Conservation (phyloP, 2,113 vertebrate species). For the Pseudorasbora parva region DNA sequence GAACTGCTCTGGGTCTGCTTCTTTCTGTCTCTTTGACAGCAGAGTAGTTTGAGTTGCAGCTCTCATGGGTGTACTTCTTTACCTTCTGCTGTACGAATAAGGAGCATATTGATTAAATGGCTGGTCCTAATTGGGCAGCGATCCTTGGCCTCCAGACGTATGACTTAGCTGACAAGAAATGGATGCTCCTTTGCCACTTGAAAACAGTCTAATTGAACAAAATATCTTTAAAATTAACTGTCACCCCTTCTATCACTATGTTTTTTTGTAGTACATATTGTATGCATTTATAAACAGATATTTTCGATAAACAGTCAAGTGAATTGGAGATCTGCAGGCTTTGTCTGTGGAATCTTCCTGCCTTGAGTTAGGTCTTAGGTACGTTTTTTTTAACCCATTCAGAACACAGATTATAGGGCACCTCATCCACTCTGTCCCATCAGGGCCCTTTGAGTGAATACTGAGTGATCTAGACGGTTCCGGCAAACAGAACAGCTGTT, state of each 20-base stretch:
- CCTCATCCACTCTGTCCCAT: too few relatives aligned
- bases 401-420: too few relatives aligned
- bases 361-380: too few relatives aligned
- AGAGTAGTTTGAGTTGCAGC: constrained; percentile 91
- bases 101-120: constrained; percentile 95
- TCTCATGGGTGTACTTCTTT: constrained; percentile 93
- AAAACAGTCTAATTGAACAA: constrained; percentile 91
- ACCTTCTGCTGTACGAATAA: constrained; percentile 95
- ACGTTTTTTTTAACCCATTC: too few relatives aligned
- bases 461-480: too few relatives aligned
- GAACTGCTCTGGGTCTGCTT: constrained; percentile 24
- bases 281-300: not conserved
- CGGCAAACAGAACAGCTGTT: too few relatives aligned
- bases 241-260: too few relatives aligned
- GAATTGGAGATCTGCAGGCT: too few relatives aligned
- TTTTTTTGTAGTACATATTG: not conserved
- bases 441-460: too few relatives aligned
- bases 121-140: constrained; percentile 92
- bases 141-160: constrained; percentile 87
- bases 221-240: constrained; percentile 71
- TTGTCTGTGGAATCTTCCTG: too few relatives aligned
- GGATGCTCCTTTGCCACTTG: constrained; percentile 90
- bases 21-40: constrained; percentile 82
- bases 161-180: constrained; percentile 92
- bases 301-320: not conserved